Conservation (phyloP, 2,888 invertebrate species). For the Cerastis leucographa region DNA sequence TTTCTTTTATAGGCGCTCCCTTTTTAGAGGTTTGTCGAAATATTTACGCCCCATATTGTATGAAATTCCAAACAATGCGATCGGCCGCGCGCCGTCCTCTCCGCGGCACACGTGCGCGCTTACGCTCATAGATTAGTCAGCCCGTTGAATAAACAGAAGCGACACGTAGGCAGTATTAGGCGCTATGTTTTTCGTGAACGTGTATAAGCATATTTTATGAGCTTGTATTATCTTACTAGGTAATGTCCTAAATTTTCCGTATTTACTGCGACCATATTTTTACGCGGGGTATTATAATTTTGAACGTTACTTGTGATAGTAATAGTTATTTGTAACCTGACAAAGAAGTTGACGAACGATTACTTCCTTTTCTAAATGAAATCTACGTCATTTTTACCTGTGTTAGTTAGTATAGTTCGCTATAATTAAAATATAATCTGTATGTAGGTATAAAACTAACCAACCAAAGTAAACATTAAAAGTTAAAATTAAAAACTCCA, state of each 20-base stretch:
- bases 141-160: conserved; percentile 79
- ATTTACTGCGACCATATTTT: conserved; percentile 23
- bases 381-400: not conserved
- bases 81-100: conserved; percentile 68
- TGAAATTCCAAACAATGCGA: conserved; percentile 88
- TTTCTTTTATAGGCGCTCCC: conserved; percentile 84
- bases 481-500: too few relatives aligned
- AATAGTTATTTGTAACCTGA: not conserved
- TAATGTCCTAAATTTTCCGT: conserved; percentile 30
- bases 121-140: conserved; percentile 74
- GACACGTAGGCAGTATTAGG: conserved; percentile 70
- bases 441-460: not conserved
- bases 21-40: conserved; percentile 88
- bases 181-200: conserved; percentile 48
- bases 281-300: conserved; percentile 1
- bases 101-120: conserved; percentile 83
- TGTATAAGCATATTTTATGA: conserved; percentile 35
- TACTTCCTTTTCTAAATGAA: not conserved
- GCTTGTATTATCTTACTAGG: conserved; percentile 30
- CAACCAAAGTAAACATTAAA: not conserved
- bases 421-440: not conserved
- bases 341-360: not conserved
- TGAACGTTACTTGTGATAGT: not conserved
- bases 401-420: not conserved
- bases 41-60: conserved; percentile 89